phyloP scores from a whole-genome alignment of 2,888 invertebrate genomes.

The Dynastes hyllus region DNA sequence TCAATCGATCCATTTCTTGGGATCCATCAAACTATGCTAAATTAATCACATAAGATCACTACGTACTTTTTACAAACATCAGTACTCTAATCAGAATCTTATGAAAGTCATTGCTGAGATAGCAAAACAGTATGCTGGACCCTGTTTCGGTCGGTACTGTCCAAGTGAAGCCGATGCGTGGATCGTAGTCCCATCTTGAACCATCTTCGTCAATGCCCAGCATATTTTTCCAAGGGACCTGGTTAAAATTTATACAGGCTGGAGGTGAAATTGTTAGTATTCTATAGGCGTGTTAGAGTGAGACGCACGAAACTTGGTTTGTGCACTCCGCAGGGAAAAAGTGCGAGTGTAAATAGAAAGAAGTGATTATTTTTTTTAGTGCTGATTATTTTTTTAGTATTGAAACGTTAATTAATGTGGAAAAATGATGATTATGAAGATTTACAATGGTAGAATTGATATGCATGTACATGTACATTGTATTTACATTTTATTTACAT shows the following conservation, averaged over 20 bases:
- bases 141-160: not conserved
- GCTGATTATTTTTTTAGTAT: no score
- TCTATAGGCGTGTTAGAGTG: not conserved
- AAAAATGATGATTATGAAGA: no score
- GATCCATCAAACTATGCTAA: no score
- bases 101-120: not conserved
- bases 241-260: slow-evolving; percentile 43
- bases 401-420: no score
- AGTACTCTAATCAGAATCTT: not conserved
- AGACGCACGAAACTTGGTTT: not conserved
- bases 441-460: no score
- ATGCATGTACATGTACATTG: no score
- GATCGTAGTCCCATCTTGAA: slow-evolving; percentile 39
- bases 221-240: slow-evolving; percentile 44
- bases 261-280: slow-evolving; percentile 45
- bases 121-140: slow-evolving; percentile 36
- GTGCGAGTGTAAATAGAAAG: no score
- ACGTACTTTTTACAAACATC: slow-evolving; percentile 26
- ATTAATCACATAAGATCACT: slow-evolving; percentile 9
- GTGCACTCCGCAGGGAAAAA: not conserved
- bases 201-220: slow-evolving; percentile 30
- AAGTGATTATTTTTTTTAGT: no score
- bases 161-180: slow-evolving; percentile 38
- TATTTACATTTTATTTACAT: no score
- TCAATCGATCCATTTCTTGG: no score